A percentile compares a stretch with the other conserved stretches of the same genome.
These are phyloP conservation scores for Rousettus madagascariensis DNA, from an alignment of 2,797 vertebrate genomes.

Conservation along the genomic window DNA sequence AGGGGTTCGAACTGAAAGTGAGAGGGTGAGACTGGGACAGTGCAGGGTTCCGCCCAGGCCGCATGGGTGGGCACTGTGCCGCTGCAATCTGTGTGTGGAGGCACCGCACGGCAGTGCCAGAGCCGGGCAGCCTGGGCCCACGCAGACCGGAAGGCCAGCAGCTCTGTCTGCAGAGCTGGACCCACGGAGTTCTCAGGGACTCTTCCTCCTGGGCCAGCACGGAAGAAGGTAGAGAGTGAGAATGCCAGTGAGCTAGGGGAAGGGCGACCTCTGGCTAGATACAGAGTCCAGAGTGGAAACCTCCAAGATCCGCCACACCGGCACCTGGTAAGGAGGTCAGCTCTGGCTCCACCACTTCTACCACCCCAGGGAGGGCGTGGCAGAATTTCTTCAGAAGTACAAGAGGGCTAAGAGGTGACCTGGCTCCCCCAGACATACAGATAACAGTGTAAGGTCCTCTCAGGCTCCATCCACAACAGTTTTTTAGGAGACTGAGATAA, in stretches of 20 bases:
- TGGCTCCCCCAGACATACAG: accelerated
- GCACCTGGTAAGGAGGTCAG: accelerated
- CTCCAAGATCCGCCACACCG: neutral
- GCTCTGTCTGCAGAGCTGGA: neutral
- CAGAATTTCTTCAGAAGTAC: accelerated
- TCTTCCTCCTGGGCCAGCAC: neutral
- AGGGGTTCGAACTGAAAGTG: neutral
- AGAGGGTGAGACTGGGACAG: neutral
- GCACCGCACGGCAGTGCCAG: neutral
- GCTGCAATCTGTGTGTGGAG: neutral
- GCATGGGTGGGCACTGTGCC: accelerated
- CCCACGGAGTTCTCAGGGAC: too few species aligned
- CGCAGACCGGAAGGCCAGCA: accelerated
- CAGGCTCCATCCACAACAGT: neutral
- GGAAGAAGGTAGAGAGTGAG: neutral
- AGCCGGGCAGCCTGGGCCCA: neutral
- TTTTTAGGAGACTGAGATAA: neutral
- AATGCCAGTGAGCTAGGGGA: accelerated
- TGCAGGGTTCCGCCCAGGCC: neutral
- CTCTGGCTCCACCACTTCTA: accelerated
- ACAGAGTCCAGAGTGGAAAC: neutral
- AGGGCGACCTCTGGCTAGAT: neutral
- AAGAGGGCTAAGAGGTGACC: neutral
- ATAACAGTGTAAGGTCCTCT: neutral
- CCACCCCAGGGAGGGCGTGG: too few species aligned